Evolutionary conservation across 2,888 invertebrate species (phyloP), one percentile per base, ranked within the genome.

Genomic region (Synanthedon vespiformis): DNA sequence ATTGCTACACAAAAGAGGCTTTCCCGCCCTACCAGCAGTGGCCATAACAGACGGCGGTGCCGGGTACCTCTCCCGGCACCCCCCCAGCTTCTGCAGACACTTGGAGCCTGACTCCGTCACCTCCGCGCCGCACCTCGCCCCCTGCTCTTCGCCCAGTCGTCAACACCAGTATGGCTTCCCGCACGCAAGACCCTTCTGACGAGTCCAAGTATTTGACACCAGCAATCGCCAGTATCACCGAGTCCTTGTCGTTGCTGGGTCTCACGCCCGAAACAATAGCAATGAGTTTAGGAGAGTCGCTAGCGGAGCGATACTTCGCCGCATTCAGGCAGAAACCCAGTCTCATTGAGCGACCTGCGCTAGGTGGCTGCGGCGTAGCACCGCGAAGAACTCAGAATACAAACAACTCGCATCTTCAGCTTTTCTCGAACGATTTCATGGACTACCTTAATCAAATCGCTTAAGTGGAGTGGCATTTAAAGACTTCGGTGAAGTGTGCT

Each of bases 21-120:
- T 89, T 88, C 72, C 90, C 90, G 82, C 88, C 92, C 62, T 89
- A 88, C 81, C 92, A 92, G 85, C 90, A 92, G 92, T 93, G 94
- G 93, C 94, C 95, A 93, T 95, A 95, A 94, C 95, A 92, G 90
- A 88, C 91, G 90, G 92, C 90, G 89, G 89, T 90, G 90, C 89
- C 90, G 90, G 90, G 90, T 81, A 79, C 82, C 70, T 80, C 85
- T 71, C 81, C 87, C 78, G 81, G 82, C 86, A 82, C 85, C 85
- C 77, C 85, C 77, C 74, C 78, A 59, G 63, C 66, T 53, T 56
- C 65, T 54, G 64, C 66, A 34, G 81, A 82, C 55, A 56, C 76
- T 55, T 84, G 85, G 85, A 74, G 71, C 59, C 57, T 79, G 57
- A 75, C 83, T 61, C 75, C 80, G 62, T 72, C 82, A 58, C 80